A percentile compares a stretch with the other conserved stretches of the same genome.
These are phyloP conservation scores for Acanthis flammea DNA, from an alignment of 2,797 vertebrate genomes.

Conservation along the genomic window DNA sequence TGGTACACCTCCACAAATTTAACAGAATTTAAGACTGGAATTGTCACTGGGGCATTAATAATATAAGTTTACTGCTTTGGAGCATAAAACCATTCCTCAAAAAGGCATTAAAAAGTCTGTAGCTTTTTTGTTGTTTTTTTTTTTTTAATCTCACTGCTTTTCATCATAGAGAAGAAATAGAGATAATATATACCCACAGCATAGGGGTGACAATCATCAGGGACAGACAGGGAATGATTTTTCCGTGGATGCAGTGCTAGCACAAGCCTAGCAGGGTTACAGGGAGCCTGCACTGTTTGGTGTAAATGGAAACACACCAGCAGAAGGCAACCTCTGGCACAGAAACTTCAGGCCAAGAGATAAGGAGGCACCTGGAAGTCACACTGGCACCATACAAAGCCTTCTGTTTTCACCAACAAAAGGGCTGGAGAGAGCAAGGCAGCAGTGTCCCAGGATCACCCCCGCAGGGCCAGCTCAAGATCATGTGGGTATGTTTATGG, in stretches of 20 bases:
- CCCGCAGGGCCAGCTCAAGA: not conserved
- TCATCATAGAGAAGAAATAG: not conserved
- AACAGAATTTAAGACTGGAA: not conserved
- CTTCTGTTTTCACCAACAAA: not conserved
- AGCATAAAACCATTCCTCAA: not conserved
- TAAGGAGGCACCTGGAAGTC: not conserved
- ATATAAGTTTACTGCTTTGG: not conserved
- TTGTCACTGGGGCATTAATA: not conserved
- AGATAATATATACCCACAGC: not conserved
- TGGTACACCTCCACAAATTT: not conserved
- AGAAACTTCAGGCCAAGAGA: not conserved
- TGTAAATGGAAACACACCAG: not conserved
- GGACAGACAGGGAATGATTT: not conserved
- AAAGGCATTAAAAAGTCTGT: not conserved
- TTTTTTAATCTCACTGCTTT: not conserved
- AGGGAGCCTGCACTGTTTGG: not conserved
- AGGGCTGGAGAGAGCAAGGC: not conserved
- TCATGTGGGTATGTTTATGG: not conserved
- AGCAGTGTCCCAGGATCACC: not conserved
- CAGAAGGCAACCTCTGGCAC: not conserved
- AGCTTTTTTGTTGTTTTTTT: not conserved
- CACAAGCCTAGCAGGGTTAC: not conserved
- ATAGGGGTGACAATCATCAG: not conserved
- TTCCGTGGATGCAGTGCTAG: not conserved
- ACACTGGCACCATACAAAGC: not conserved